A percentile compares a stretch with the other conserved stretches of the same genome.
Evolutionary conservation across 2,797 vertebrate genomes (phyloP).

Genomic region (Leucoraja ocellata): DNA sequence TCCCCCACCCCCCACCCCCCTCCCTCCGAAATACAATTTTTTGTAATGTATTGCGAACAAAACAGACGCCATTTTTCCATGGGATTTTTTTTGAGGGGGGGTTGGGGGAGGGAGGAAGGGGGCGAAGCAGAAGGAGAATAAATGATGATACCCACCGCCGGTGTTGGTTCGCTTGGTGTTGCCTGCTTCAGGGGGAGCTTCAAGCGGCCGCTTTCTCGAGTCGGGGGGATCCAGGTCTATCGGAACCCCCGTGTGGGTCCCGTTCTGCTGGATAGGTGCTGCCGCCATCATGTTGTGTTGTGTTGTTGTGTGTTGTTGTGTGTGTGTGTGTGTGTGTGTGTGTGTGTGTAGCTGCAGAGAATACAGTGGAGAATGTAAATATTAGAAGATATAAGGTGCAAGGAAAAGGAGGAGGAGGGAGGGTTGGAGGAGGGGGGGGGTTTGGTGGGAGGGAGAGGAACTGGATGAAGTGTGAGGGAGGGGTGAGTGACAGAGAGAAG

Average conservation of each 20-base stretch:
- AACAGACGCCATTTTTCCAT: conserved; percentile 43
- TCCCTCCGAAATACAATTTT: conserved; percentile 9
- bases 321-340: conserved; percentile 40
- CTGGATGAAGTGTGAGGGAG: conserved; percentile 46
- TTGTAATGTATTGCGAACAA: conserved; percentile 22
- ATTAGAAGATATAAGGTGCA: conserved; percentile 41
- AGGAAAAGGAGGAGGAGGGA: conserved; percentile 46
- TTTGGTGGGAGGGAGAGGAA: no score
- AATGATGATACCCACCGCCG: conserved; percentile 60
- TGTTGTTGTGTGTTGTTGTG: no score
- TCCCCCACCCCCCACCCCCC: no score
- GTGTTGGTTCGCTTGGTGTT: conserved; percentile 73
- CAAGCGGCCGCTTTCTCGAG: conserved; percentile 67
- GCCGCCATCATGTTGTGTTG: conserved; percentile 63
- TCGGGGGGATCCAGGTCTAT: conserved; percentile 69
- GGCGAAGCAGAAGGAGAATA: not conserved
- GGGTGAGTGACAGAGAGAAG: conserved; percentile 47
- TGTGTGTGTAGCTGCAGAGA: not conserved
- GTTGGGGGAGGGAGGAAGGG: no score
- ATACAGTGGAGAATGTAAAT: not conserved
- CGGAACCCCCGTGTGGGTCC: conserved; percentile 66
- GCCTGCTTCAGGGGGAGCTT: conserved; percentile 67
- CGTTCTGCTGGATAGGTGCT: conserved; percentile 71
- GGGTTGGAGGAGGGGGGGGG: not conserved
- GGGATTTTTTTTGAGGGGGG: conserved; percentile 26